phyloP scores from a whole-genome alignment of 2,888 invertebrate species.

The Sarcophaga caerulescens region DNA sequence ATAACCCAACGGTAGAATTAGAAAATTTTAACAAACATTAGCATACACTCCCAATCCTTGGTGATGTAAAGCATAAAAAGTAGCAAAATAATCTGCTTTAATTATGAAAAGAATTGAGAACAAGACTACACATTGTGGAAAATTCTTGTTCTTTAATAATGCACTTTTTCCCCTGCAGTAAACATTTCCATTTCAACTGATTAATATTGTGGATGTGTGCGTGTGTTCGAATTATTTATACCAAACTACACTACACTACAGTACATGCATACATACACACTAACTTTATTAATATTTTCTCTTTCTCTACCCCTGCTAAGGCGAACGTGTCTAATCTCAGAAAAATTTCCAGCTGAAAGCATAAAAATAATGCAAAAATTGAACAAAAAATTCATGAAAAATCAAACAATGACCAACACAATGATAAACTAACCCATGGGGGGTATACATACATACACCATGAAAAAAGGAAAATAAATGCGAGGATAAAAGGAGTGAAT shows the following conservation, averaged over 20 bases:
- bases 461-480: neutral
- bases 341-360: slow-evolving; percentile 29
- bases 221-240: neutral
- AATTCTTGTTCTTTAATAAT: neutral
- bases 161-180: neutral
- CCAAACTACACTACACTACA: too few species aligned
- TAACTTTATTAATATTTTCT: neutral
- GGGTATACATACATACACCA: too few species aligned
- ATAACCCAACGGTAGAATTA: too few species aligned
- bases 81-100: neutral
- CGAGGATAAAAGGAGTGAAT: neutral
- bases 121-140: neutral
- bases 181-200: neutral
- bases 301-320: too few species aligned
- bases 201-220: neutral
- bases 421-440: neutral
- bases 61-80: too few species aligned
- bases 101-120: neutral
- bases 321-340: slow-evolving; percentile 25
- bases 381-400: neutral
- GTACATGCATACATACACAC: too few species aligned
- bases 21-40: too few species aligned
- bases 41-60: too few species aligned
- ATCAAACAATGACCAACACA: slow-evolving; percentile 11
- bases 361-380: neutral